Evolutionary conservation across 2,797 vertebrate species (phyloP), one percentile per base, ranked within the genome.

Genomic region (Pseudochaenichthys georgianus): DNA sequence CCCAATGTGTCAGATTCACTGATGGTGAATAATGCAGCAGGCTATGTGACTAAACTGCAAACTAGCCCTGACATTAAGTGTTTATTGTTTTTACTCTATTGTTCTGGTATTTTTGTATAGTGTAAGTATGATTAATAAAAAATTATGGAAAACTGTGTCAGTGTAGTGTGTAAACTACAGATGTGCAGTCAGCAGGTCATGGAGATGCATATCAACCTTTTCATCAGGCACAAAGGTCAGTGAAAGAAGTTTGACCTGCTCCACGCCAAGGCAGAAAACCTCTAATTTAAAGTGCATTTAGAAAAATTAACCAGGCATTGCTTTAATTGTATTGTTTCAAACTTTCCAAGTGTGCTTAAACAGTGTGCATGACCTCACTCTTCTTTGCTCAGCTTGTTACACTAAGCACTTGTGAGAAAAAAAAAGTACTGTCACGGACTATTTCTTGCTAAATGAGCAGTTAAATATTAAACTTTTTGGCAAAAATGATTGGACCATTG

Each of bases 1-100:
- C 85, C 75, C 78, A 86, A 77, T 90, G 81, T 86, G 85, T 89
- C 89, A 84, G 54, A 86, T 59, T 78, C 79, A 87, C 84, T 90
- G 86, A 86, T 75, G 75, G 19, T 85, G 67, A 86, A 72, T 70
- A 79, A 79, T 9, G 70, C 73, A 81, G 86, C 61, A 77, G 54
- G 83, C 69, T 42, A 57, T 16, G 58, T 66, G 72, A 72, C 64
- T 76, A 86, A 84, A 83, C 54, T 50, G 34, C 11, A 77, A 58
- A 45, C 60, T 41, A 59, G 43, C 3, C 23, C 61, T 62, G 16
- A 75, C 19, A 76, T 64, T 70, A 83, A 28, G 5, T 6, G 3
- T 81, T 28, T 0, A 59, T 51, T 3, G 48, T 45, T 51, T 21
- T 6, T 13, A 50, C 52, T 1, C 5, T 15, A 19, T 34, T 77